phyloP scores from a whole-genome alignment of 2,888 invertebrate genomes.

The Drosophila mulleri region DNA sequence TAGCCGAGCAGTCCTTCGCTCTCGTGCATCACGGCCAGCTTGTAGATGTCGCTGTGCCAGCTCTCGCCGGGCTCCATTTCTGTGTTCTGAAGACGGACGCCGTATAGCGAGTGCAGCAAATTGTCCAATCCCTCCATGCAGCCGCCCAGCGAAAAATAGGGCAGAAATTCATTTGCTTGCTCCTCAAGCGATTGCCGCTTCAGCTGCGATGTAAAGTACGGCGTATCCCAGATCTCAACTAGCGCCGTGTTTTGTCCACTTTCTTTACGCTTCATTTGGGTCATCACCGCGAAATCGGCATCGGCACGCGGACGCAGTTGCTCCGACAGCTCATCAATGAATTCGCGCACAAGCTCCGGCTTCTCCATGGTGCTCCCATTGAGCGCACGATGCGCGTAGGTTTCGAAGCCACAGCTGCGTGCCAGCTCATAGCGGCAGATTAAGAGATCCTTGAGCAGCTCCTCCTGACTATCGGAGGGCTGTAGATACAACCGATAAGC shows the following conservation, averaged over 20 bases:
- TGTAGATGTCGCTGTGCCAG: conserved; percentile 95
- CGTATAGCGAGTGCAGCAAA: conserved; percentile 93
- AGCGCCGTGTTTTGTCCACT: conserved; percentile 69
- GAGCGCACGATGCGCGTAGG: conserved; percentile 95
- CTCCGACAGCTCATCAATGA: conserved; percentile 91
- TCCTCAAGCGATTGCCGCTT: conserved; percentile 90
- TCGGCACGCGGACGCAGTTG: conserved; percentile 89
- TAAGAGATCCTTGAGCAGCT: conserved; percentile 90
- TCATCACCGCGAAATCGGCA: conserved; percentile 91
- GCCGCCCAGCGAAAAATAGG: conserved; percentile 95
- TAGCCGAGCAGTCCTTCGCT: conserved; percentile 93
- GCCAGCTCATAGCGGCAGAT: conserved; percentile 92
- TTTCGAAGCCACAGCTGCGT: conserved; percentile 93
- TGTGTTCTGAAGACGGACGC: conserved; percentile 90
- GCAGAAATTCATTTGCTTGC: conserved; percentile 90
- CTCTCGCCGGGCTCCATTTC: conserved; percentile 92
- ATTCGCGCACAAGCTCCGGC: conserved; percentile 91
- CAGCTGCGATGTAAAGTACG: conserved; percentile 92
- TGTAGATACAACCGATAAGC: conserved; percentile 94
- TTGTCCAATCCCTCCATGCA: conserved; percentile 99
- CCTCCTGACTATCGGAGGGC: conserved; percentile 91
- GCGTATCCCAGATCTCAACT: conserved; percentile 93
- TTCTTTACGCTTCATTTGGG: conserved; percentile 88
- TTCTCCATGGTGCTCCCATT: conserved; percentile 94
- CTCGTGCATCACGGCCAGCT: conserved; percentile 95